phyloP scores from a whole-genome alignment of 2,888 invertebrate species.

The Synanthedon tipuliformis region DNA sequence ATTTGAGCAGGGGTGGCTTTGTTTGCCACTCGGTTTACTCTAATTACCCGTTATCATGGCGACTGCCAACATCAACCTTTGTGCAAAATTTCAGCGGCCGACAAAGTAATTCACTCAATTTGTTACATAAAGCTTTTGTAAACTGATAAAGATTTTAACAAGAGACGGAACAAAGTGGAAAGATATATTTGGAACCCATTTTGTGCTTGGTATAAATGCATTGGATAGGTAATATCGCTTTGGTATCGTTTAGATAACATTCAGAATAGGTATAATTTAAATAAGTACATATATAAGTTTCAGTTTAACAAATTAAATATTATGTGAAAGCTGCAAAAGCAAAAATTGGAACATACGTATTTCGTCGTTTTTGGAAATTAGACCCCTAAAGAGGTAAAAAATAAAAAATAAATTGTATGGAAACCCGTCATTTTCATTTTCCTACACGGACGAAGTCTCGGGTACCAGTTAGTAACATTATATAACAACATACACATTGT shows the following conservation, averaged over 20 bases:
- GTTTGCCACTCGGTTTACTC: slow-evolving; percentile 27
- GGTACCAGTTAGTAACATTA: too few species aligned
- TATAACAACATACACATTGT: too few species aligned
- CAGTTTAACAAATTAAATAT: too few species aligned
- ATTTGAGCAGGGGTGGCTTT: slow-evolving; percentile 18
- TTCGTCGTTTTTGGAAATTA: too few species aligned
- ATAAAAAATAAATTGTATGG: too few species aligned
- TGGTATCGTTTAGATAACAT: neutral
- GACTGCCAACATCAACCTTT: slow-evolving; percentile 13
- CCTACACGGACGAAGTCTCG: too few species aligned
- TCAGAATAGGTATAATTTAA: too few species aligned
- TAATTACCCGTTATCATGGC: slow-evolving; percentile 41
- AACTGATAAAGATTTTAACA: slow-evolving; percentile 12
- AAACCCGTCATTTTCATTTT: too few species aligned
- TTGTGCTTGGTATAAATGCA: neutral
- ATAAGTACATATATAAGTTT: too few species aligned
- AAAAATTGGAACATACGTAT: too few species aligned
- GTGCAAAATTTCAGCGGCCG: slow-evolving; percentile 12
- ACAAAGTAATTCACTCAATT: slow-evolving; percentile 31
- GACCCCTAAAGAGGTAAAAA: too few species aligned
- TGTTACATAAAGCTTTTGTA: slow-evolving; percentile 12
- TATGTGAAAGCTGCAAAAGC: too few species aligned
- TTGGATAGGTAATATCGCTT: neutral
- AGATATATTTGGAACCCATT: neutral
- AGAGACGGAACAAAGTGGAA: neutral